phyloP scores from a whole-genome alignment of 2,888 invertebrate species.

The Ophonus ardosiacus region DNA sequence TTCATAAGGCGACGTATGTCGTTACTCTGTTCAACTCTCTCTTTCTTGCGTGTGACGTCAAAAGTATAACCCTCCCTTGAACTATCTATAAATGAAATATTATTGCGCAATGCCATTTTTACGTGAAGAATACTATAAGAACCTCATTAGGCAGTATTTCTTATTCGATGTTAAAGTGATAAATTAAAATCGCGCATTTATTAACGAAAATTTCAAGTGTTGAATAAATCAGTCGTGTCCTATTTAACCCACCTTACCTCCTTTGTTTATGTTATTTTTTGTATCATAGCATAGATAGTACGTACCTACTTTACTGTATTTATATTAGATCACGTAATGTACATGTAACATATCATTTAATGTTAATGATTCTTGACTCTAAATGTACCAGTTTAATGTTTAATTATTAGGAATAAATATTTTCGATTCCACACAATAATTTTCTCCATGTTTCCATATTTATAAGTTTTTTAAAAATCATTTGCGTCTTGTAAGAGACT shows the following conservation, averaged over 20 bases:
- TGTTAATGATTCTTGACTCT: slow-evolving; percentile 30
- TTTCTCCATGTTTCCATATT: background rate
- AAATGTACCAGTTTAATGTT: slow-evolving; percentile 20
- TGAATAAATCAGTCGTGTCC: slow-evolving; percentile 42
- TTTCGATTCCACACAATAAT: slow-evolving; percentile 14
- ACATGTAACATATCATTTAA: slow-evolving; percentile 38
- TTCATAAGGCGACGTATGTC: no score
- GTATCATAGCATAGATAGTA: slow-evolving; percentile 48
- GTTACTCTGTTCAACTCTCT: no score
- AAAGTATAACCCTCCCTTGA: no score
- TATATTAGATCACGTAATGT: slow-evolving; percentile 51
- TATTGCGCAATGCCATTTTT: no score
- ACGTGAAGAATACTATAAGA: no score
- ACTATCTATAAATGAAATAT: no score
- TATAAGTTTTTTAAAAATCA: no score
- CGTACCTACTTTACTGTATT: slow-evolving; percentile 35
- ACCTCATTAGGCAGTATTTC: slow-evolving; percentile 20
- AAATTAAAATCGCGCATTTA: slow-evolving; percentile 51
- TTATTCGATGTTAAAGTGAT: slow-evolving; percentile 46
- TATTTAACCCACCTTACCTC: slow-evolving; percentile 58
- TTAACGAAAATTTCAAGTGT: slow-evolving; percentile 53
- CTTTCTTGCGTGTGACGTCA: no score
- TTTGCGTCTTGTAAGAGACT: no score
- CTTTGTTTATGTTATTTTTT: slow-evolving; percentile 54
- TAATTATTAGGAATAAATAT: slow-evolving; percentile 31